Base-by-base conservation (phyloP, 1,140 invertebrate genomes). In the Bathynomus jamesi region DNA sequence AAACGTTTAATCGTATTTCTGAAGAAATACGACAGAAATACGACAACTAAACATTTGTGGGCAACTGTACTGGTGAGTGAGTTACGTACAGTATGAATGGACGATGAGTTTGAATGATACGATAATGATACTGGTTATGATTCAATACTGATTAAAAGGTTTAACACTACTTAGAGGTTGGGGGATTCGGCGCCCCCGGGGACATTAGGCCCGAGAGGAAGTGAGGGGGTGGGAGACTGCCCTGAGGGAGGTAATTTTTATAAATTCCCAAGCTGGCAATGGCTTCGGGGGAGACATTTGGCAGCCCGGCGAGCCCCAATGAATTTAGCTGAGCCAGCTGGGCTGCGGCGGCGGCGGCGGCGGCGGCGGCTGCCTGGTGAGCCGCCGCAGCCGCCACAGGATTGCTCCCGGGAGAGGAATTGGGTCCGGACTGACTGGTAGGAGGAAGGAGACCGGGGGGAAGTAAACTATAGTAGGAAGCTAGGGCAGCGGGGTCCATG, bases 131-230 rank as follows among this genome's bases (percentile, higher is more conserved):
- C 32, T 53, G 40, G 21, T 53, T 11, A 53, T 53, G 40, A 53
- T n/a, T n/a, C n/a, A n/a, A n/a, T n/a, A n/a, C n/a, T 53, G 40
- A 53, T 53, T 53, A 53, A 53, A 21, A 53, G 40, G 21, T 17
- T 17, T 53, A 53, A 53, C 11, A 53, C 40, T 53, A 53, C 21
- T 53, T 53, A 17, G 40, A 53, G 13, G 40, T 53, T 53, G 40
- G 40, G 5, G 27, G 53, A 30, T 46, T 69, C 28, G 24, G 31
- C 21, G 7, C 53, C 4, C 67, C 67, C 0, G 76, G 76, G 24
- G 76, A 77, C 76, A 77, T 74, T 24, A 77, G 76, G 63, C 72
- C 76, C 25, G 76, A 73, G 24, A 77, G 70, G 61, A 77, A 77
- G 62, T 77, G 76, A 28, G 76, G 70, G 61, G 76, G 71, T 21